A percentile compares a stretch with the other conserved stretches of the same genome.
Conservation (phyloP, 2,888 invertebrate species). For the Drosophila limbata region DNA sequence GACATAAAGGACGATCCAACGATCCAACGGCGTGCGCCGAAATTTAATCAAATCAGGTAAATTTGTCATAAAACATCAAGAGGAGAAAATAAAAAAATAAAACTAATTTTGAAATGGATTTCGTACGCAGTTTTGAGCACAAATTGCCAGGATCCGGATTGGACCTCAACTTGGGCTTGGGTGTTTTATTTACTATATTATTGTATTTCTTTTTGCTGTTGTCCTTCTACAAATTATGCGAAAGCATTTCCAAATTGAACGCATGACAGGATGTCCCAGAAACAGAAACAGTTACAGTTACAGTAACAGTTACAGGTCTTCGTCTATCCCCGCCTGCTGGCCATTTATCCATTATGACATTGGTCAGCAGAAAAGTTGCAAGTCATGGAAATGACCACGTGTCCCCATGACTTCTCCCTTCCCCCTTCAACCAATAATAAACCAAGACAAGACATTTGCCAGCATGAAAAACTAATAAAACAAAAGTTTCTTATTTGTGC, state of each 20-base stretch:
- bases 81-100: conserved; percentile 51
- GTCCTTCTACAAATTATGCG: conserved; percentile 83
- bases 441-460: conserved; percentile 71
- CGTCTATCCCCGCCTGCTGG: not conserved
- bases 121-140: conserved; percentile 79
- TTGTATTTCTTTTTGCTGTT: conserved; percentile 40
- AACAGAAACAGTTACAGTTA: conserved; percentile 11
- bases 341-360: conserved; percentile 70
- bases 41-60: conserved; percentile 85
- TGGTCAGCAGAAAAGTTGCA: conserved; percentile 82
- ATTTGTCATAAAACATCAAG: conserved; percentile 82
- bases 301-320: conserved; percentile 1
- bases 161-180: conserved; percentile 42
- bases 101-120: conserved; percentile 82
- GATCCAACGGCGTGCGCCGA: conserved; percentile 44
- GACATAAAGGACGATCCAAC: conserved; percentile 28
- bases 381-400: conserved; percentile 69
- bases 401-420: conserved; percentile 25
- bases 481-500: conserved; percentile 70
- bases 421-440: conserved; percentile 66
- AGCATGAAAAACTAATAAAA: conserved; percentile 80
- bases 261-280: conserved; percentile 71
- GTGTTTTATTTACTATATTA: conserved; percentile 21
- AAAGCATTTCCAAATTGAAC: conserved; percentile 84
- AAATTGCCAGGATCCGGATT: conserved; percentile 62